Base-by-base conservation (phyloP, 2,113 vertebrate species). In the Pangasianodon gigas region DNA sequence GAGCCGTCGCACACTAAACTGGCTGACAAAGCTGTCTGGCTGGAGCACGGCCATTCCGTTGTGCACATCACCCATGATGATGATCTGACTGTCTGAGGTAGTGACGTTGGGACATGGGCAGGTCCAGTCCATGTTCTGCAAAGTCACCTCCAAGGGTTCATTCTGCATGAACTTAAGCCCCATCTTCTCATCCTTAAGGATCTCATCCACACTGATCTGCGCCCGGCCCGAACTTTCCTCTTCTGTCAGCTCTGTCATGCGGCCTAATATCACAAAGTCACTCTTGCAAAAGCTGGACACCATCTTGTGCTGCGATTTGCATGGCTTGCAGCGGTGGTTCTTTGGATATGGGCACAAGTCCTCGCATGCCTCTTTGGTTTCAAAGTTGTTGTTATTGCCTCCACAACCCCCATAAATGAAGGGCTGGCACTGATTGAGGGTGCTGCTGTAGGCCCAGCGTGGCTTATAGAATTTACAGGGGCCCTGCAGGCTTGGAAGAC, bases 131-230 rank as follows among this genome's bases (percentile, higher is more conserved):
- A 99, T 97, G 89, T 98, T 97, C 32, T 98, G 93, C 92, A 99
- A 96, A 0, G 98, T 99, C 93, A 99, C 96, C 94, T 99, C 98
- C 13, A 99, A 95, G 0, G 98, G 97, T 90, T 99, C 97, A 90
- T 93, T 97, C 86, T 98, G 98, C 87, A 99, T 95, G 95, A 98
- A 99, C 91, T 96, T 97, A 84, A 99, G 97, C 69, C 98, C 98
- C 98, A 99, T 99, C 96, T 99, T 98, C 91, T 99, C 98, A 0
- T 99, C 98, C 91, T 99, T 99, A 8, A 99, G 95, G 58, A 99
- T 97, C 94, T 99, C 98, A 1, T 99, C 98, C 92, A 99, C 97
- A 0, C 93, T 97, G 92, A 99, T 96, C 16, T 99, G 96, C 24
- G 98, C 98, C 0, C 97, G 97, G 6, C 98, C 98, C 0, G 97